Evolutionary conservation across 2,797 vertebrate genomes (phyloP).

Genomic region (Fistularia tabacaria): DNA sequence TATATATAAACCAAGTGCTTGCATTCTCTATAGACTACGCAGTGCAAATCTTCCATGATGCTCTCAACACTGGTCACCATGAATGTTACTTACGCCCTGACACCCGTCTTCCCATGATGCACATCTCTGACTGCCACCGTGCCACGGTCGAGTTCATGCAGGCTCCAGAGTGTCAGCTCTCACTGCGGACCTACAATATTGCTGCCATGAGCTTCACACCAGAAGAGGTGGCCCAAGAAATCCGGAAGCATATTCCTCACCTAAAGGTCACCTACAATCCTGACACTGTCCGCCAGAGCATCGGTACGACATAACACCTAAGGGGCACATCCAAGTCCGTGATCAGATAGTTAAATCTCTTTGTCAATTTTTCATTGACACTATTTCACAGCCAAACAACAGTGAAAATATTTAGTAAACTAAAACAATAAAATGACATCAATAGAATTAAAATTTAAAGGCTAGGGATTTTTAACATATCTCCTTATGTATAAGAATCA

Average conservation of each 20-base stretch:
- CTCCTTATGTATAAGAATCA: too few relatives aligned
- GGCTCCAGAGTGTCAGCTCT: constrained; percentile 69
- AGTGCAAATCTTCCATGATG: constrained; percentile 80
- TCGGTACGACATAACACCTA: constrained; percentile 60
- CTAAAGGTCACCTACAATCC: constrained; percentile 77
- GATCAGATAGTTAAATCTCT: background rate
- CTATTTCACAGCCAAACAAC: too few relatives aligned
- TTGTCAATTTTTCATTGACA: background rate
- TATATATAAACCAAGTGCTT: constrained; percentile 3
- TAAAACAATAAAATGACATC: too few relatives aligned
- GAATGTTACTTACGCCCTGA: constrained; percentile 77
- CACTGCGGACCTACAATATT: constrained; percentile 80
- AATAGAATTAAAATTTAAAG: too few relatives aligned
- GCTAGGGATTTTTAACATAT: too few relatives aligned
- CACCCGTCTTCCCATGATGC: constrained; percentile 83
- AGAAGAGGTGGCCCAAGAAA: constrained; percentile 75
- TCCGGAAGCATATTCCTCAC: constrained; percentile 76
- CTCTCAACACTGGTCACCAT: constrained; percentile 73
- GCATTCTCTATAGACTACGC: constrained; percentile 70
- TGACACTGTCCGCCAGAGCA: constrained; percentile 74
- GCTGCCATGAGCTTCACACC: constrained; percentile 81
- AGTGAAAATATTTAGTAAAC: too few relatives aligned
- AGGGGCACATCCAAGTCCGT: background rate
- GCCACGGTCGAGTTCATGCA: constrained; percentile 81
- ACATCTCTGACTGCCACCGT: constrained; percentile 79